Conservation (phyloP, 2,888 invertebrate species). For the Pammene fasciana region DNA sequence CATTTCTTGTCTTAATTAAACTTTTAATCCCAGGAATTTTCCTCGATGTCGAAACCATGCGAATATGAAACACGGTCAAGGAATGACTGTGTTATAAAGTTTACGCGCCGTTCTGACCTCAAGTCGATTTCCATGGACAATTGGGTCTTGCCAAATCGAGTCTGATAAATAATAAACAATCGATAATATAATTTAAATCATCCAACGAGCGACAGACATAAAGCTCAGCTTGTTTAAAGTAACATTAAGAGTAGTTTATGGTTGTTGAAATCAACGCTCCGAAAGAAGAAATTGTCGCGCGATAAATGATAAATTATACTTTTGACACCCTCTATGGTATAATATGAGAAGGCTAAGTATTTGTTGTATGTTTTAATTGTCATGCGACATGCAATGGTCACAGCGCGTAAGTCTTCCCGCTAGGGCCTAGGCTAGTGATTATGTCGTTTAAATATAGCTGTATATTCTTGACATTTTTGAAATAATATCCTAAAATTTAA, state of each 20-base stretch:
- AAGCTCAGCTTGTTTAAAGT: neutral
- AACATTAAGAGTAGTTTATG: neutral
- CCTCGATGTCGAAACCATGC: constrained; percentile 33
- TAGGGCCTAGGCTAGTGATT: too few species aligned
- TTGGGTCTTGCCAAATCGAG: constrained; percentile 17
- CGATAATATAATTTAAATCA: neutral
- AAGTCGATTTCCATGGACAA: constrained; percentile 16
- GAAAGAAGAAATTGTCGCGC: too few species aligned
- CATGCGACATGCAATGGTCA: too few species aligned
- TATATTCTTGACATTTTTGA: too few species aligned
- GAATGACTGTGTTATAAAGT: constrained; percentile 28
- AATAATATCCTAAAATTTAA: too few species aligned
- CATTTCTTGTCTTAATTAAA: constrained; percentile 16
- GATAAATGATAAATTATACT: too few species aligned
- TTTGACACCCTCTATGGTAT: too few species aligned
- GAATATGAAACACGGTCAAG: constrained; percentile 38
- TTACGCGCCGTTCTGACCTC: constrained; percentile 30
- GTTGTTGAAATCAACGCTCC: neutral
- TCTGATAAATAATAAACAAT: constrained; percentile 16
- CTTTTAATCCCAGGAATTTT: constrained; percentile 28
- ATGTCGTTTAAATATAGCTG: too few species aligned
- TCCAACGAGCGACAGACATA: neutral
- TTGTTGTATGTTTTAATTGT: too few species aligned
- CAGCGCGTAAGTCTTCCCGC: too few species aligned
- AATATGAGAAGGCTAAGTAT: too few species aligned